A percentile compares a stretch with the other conserved stretches of the same genome.
Conservation (phyloP, 30 jellyfish, hydroid and myxozoan species). For the Cassiopea xamachana region DNA sequence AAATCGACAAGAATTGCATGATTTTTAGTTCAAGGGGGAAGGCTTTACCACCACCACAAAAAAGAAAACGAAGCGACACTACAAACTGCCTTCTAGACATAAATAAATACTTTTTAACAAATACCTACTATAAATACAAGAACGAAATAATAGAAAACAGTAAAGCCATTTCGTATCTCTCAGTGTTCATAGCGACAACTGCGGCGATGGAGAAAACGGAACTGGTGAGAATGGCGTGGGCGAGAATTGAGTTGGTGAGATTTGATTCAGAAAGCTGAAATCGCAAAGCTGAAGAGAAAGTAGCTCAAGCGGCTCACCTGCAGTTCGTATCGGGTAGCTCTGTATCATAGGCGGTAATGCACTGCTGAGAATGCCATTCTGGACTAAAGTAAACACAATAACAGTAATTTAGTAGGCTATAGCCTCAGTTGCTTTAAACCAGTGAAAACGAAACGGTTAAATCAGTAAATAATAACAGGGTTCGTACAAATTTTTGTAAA, state of each 20-base stretch:
- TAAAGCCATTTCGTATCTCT: neutral
- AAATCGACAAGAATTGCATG: neutral
- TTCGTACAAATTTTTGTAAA: too few relatives aligned
- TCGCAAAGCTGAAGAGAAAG: slow-evolving; percentile 81
- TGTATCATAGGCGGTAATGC: slow-evolving; percentile 93
- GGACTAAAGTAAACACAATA: slow-evolving; percentile 62
- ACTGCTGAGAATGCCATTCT: slow-evolving; percentile 92
- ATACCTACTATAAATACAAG: neutral
- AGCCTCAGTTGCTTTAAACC: neutral
- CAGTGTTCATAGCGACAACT: slow-evolving; percentile 1
- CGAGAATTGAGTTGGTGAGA: slow-evolving; percentile 17
- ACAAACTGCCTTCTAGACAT: neutral
- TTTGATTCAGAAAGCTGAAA: slow-evolving; percentile 46
- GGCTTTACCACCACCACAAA: neutral
- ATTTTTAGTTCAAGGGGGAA: neutral
- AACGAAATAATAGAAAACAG: neutral
- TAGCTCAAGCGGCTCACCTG: slow-evolving; percentile 98
- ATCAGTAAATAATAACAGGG: too few relatives aligned
- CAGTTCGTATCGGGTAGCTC: slow-evolving; percentile 88
- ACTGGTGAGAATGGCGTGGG: slow-evolving; percentile 35
- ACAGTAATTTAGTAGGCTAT: neutral
- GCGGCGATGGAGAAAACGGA: slow-evolving; percentile 45
- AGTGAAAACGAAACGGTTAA: too few relatives aligned
- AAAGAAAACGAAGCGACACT: neutral
- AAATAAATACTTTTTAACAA: neutral